Evolutionary conservation across 2,113 vertebrate species (phyloP), one percentile per base, ranked within the genome.

Genomic region (Sclerurus mexicanus): DNA sequence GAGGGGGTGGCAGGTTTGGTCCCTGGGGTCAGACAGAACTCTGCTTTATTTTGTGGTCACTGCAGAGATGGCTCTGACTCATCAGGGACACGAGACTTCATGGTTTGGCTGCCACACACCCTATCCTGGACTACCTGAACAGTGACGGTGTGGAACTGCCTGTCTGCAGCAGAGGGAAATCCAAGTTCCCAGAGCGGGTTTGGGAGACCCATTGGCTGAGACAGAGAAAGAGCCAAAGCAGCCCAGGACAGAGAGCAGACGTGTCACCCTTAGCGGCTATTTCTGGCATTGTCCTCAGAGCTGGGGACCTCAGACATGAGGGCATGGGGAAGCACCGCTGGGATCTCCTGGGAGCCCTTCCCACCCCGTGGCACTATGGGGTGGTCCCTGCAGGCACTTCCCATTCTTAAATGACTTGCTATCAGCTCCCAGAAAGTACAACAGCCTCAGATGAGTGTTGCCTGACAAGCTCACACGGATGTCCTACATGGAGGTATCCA

Each of bases 91-190:
- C 7, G 37, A 74, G 33, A 16, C 6, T 21, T 52, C 3, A 16
- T 13, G 30, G 14, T 1, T 83, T 69, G 74, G 35, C 53, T 67
- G 53, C 14, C 55, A 42, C 42, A 71, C 24, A 10, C 2, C 10
- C 68, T 0, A 1, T 37, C 24, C n/a, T 30, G 73, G n/a, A 20
- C 16, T 58, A 14, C 37, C 37, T 0, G 0, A 68, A 24, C 1
- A 1, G 24, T 15, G 74, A 39, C 0, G 0, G 20, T 8, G 24
- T 28, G 55, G 59, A 52, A 23, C 33, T 27, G 12, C 8, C 55
- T 50, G 71, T 53, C 42, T 49, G 16, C 12, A 24, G 30, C 31
- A 50, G 37, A 76, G 52, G 50, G 42, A 50, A 64, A 63, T 17
- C 55, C 60, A 39, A 3, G 50, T 10, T 77, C 37, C 14, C 79